Evolutionary conservation across 37 sponge, comb jelly and placozoan genomes (phyloP), one percentile per base, ranked within the genome.

Genomic region (Petrosia ficiformis): DNA sequence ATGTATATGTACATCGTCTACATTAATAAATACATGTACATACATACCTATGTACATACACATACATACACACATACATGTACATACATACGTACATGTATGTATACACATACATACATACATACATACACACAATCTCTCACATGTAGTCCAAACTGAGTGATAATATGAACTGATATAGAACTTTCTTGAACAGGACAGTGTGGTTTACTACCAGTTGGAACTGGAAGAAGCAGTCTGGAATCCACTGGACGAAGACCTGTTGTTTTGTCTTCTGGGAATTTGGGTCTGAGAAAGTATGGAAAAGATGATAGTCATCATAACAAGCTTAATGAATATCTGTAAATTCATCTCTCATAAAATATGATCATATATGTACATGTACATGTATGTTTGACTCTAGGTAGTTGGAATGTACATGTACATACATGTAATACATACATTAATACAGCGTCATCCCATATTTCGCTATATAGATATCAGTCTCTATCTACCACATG

Each of bases 101-200:
- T 2, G 32, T 59, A 57, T 40, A 68, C 71, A 79, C 34, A 69
- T n/a, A n/a, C n/a, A n/a, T n/a, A n/a, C n/a, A n/a, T n/a, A n/a
- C n/a, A n/a, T n/a, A n/a, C n/a, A n/a, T n/a, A n/a, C n/a, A n/a
- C 30, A 35, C 8, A 6, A 38, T 54, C 37, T 19, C 64, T 58
- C 22, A 90, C 88, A 64, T 94, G 91, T 0, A 94, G 76, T 16
- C 84, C 95, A 83, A 94, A 94, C 44, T 86, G 79, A 22, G 91
- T 77, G 71, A 86, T 68, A 33, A 94, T 44, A 63, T 80, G 79
- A 16, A 77, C 73, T 1, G 78, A 79, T 6, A 77, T 29, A 43
- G 71, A 80, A 0, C 80, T 41, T 34, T 54, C 57, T 28, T 40
- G 39, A 29, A 44, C 70, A 29, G 93, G 85, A 31, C n/a, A n/a